Conservation (phyloP, 2,888 invertebrate genomes). For the Monoplex corrugatus region DNA sequence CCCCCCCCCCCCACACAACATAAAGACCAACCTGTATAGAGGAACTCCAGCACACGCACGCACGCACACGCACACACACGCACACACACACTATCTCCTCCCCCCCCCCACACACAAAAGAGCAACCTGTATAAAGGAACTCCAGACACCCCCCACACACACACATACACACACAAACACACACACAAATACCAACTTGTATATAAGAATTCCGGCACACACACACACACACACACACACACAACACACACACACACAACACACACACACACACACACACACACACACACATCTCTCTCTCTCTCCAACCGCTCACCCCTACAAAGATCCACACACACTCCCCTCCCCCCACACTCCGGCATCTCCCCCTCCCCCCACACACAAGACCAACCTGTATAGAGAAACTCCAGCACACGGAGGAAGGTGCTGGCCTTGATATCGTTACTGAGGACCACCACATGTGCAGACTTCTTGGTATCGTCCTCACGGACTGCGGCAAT, state of each 20-base stretch:
- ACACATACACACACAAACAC: neutral
- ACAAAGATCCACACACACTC: neutral
- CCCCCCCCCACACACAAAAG: neutral
- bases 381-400: constrained; percentile 74
- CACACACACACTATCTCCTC: neutral
- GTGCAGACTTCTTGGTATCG: neutral
- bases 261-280: neutral
- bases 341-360: neutral
- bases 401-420: constrained; percentile 74
- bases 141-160: neutral
- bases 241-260: neutral
- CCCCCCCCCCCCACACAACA: neutral
- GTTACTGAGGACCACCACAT: constrained; percentile 65
- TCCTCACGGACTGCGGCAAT: constrained; percentile 62
- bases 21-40: neutral
- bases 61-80: neutral
- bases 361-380: neutral
- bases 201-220: neutral
- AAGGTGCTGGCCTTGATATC: constrained; percentile 73
- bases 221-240: constrained; percentile 2
- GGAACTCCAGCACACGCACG: neutral
- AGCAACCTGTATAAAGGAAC: neutral
- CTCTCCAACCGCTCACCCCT: too few relatives aligned
- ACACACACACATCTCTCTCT: neutral
- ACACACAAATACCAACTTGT: neutral